A percentile compares a stretch with the other conserved stretches of the same genome.
These are phyloP conservation scores for Aleiodes leptofemur DNA, from an alignment of 2,888 invertebrate species.

Conservation along the genomic window DNA sequence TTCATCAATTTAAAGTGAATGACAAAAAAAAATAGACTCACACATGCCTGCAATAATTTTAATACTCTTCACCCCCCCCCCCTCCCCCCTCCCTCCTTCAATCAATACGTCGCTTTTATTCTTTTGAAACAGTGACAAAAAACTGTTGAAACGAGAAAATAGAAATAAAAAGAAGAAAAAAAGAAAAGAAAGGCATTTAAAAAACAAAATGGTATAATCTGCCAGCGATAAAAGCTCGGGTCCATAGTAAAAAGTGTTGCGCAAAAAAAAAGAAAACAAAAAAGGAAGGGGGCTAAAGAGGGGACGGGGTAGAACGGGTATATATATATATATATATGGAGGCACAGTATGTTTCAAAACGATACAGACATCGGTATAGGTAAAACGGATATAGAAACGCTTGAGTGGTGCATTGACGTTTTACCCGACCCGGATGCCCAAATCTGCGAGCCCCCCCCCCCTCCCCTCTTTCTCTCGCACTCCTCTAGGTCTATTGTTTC, in stretches of 20 bases:
- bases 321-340: constrained; percentile 3
- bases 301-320: constrained; percentile 23
- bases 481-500: constrained; percentile 74
- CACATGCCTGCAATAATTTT: constrained; percentile 34
- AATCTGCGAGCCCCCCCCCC: constrained; percentile 71
- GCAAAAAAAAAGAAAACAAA: constrained; percentile 27
- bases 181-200: constrained; percentile 46
- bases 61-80: constrained; percentile 28
- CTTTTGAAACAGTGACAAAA: constrained; percentile 42
- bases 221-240: constrained; percentile 66
- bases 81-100: constrained; percentile 21
- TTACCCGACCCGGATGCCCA: constrained; percentile 58
- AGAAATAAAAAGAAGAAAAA: constrained; percentile 4
- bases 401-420: constrained; percentile 75
- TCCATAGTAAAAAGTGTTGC: constrained; percentile 23
- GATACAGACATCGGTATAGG: constrained; percentile 58
- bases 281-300: constrained; percentile 25
- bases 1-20: neutral
- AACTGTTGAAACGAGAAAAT: constrained; percentile 11
- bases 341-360: constrained; percentile 10
- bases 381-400: constrained; percentile 72
- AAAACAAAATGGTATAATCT: constrained; percentile 52
- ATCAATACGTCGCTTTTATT: constrained; percentile 36
- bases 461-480: constrained; percentile 73
- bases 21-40: neutral